phyloP scores from a whole-genome alignment of 1,140 invertebrate species.

The Trachelipus rathkii region DNA sequence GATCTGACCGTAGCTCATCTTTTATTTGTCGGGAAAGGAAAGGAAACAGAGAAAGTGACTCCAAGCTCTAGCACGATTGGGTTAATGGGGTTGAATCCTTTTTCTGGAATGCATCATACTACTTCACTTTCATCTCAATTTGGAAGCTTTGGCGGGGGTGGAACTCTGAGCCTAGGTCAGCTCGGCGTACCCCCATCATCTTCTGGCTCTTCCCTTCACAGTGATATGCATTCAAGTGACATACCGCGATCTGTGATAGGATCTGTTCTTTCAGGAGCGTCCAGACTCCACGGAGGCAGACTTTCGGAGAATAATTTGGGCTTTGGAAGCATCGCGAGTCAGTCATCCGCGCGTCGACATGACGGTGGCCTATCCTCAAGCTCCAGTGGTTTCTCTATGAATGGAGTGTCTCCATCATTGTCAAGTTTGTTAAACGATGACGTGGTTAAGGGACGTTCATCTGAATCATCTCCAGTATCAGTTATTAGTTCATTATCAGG shows the following conservation, averaged over 20 bases:
- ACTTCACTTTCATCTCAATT: neutral
- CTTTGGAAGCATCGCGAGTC: no score
- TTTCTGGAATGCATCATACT: neutral
- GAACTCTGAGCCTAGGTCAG: neutral
- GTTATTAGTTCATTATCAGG: neutral
- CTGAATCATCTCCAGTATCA: neutral
- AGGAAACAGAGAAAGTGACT: neutral
- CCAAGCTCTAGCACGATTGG: neutral
- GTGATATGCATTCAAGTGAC: neutral
- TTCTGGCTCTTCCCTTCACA: neutral
- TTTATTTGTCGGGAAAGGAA: slow-evolving; percentile 18
- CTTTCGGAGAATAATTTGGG: no score
- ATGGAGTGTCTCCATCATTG: neutral
- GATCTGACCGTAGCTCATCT: slow-evolving; percentile 10
- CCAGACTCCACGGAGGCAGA: no score
- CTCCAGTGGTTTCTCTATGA: neutral
- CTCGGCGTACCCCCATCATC: neutral
- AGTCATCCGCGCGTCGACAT: no score
- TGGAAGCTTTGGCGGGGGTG: neutral
- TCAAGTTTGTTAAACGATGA: neutral
- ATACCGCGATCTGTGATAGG: neutral
- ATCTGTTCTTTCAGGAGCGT: neutral
- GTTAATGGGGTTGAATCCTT: neutral
- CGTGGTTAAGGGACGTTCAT: neutral
- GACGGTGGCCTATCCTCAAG: no score